phyloP scores from a whole-genome alignment of 2,888 invertebrate species.

The Dryococelus australis region DNA sequence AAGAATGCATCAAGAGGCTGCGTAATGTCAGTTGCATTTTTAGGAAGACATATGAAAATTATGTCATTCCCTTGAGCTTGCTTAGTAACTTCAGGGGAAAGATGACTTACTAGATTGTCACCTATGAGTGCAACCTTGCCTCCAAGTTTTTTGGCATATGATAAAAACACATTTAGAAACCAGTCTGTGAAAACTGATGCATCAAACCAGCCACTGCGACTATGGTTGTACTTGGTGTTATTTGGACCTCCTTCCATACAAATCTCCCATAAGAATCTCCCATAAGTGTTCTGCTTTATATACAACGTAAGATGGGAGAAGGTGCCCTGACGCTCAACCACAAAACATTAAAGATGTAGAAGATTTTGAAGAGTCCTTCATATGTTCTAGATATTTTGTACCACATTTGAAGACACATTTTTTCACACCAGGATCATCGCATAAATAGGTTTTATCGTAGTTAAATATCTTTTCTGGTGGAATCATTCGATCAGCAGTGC shows the following conservation, averaged over 20 bases:
- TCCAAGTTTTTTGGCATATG: conserved; percentile 1
- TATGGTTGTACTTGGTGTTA: neutral
- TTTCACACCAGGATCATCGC: conserved; percentile 24
- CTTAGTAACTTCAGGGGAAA: neutral
- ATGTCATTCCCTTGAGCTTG: neutral
- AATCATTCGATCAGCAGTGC: too few relatives aligned
- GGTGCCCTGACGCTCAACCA: neutral
- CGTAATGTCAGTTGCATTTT: neutral
- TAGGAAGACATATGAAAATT: neutral
- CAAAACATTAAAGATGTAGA: conserved; percentile 17
- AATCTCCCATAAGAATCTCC: too few relatives aligned
- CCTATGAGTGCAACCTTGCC: neutral
- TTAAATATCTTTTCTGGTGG: conserved; percentile 1
- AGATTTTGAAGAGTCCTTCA: neutral
- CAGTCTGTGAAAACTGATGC: too few relatives aligned
- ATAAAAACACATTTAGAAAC: neutral
- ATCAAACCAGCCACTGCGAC: conserved; percentile 22
- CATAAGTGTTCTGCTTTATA: neutral
- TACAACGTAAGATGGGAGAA: neutral
- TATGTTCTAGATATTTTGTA: conserved; percentile 17
- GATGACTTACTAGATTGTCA: neutral
- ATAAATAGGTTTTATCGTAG: conserved; percentile 20
- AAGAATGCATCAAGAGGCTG: neutral
- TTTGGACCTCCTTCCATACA: conserved; percentile 22
- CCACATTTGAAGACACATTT: conserved; percentile 7